These are phyloP conservation scores for Bombus pascuorum DNA, from an alignment of 1,140 invertebrate genomes.

Conservation along the genomic window DNA sequence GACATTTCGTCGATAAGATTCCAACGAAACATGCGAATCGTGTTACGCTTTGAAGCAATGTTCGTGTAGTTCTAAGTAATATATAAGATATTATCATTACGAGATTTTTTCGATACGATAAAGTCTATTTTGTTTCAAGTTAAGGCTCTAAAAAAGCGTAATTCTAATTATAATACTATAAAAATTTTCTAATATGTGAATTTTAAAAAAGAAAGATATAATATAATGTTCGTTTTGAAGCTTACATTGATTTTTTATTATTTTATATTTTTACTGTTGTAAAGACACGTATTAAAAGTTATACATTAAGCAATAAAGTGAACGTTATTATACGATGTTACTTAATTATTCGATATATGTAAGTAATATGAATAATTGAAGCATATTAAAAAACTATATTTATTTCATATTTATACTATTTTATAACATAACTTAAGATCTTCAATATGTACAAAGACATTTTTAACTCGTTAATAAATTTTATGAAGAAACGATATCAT, in stretches of 20 bases:
- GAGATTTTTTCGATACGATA: neutral
- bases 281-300: neutral
- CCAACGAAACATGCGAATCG: constrained; percentile 41
- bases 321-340: neutral
- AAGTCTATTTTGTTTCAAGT: neutral
- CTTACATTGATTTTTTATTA: neutral
- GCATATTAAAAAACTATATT: neutral
- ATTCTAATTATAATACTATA: neutral
- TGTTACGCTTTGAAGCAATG: neutral
- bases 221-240: neutral
- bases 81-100: neutral
- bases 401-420: neutral
- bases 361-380: neutral
- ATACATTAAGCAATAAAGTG: neutral
- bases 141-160: neutral
- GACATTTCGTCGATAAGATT: constrained; percentile 58
- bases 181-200: too few species aligned
- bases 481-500: neutral
- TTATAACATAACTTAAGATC: neutral
- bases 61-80: constrained; percentile 15
- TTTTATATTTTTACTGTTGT: neutral
- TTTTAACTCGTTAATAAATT: neutral
- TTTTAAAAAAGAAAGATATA: neutral
- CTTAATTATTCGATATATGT: neutral
- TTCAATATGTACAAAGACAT: neutral